Percentiles rank a stretch among this genome's conserved stretches.
Evolutionary conservation across 1,140 invertebrate species (phyloP).

Genomic region (Zaprionus davidi): DNA sequence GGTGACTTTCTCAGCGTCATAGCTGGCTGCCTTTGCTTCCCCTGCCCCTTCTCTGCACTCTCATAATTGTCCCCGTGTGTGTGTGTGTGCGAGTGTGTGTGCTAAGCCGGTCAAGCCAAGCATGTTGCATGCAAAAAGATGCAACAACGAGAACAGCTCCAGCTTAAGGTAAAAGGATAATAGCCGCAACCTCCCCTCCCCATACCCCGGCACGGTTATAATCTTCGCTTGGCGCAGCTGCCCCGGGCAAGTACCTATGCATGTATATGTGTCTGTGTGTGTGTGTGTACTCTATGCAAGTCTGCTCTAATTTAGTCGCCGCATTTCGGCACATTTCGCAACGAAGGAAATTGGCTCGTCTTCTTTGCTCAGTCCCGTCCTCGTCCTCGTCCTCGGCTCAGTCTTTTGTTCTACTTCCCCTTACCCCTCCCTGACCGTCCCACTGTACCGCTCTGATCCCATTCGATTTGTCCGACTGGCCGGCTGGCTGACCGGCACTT

Average conservation of each 20-base stretch:
- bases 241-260: not conserved
- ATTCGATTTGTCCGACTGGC: not conserved
- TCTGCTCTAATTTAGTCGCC: conserved; percentile 70
- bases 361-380: not conserved
- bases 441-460: not conserved
- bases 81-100: conserved; percentile 10
- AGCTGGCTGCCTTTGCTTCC: conserved; percentile 57
- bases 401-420: not conserved
- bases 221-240: conserved; percentile 30
- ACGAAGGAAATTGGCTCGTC: conserved; percentile 66
- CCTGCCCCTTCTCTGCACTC: not conserved
- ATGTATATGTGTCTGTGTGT: too few species aligned
- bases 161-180: conserved; percentile 67
- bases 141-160: conserved; percentile 1
- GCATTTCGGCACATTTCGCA: conserved; percentile 56
- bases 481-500: conserved; percentile 46
- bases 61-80: conserved; percentile 27
- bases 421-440: not conserved
- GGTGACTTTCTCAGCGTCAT: conserved; percentile 72
- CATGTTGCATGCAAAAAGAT: conserved; percentile 39
- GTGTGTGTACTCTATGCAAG: not conserved
- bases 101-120: conserved; percentile 22
- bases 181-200: conserved; percentile 31
- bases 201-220: conserved; percentile 12
- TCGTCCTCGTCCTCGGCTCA: not conserved